These are phyloP conservation scores for Centrocercus urophasianus DNA, from an alignment of 2,113 vertebrate species.

Conservation along the genomic window DNA sequence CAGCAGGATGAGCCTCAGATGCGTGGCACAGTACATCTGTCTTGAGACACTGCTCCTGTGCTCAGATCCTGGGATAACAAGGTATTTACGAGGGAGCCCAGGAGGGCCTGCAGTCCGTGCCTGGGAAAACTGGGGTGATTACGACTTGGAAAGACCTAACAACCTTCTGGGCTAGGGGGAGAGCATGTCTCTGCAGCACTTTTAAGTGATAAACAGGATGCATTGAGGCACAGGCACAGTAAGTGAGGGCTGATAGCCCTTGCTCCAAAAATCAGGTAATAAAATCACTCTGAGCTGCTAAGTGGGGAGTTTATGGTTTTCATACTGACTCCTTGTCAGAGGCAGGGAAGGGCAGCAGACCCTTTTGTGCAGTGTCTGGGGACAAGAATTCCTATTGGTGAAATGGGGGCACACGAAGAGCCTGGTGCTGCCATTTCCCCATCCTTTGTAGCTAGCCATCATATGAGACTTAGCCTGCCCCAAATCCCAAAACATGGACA, in stretches of 20 bases:
- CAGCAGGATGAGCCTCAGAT: not conserved
- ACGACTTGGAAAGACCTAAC: not conserved
- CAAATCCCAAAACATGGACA: not conserved
- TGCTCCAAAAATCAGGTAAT: not conserved
- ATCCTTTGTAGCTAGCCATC: not conserved
- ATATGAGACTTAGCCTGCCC: not conserved
- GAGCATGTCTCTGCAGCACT: not conserved
- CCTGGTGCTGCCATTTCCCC: not conserved
- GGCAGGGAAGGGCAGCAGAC: not conserved
- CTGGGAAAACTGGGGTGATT: not conserved
- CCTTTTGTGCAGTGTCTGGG: not conserved
- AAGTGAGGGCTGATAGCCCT: not conserved
- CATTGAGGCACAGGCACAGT: not conserved
- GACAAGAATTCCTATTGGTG: accelerated
- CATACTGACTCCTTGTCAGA: not conserved
- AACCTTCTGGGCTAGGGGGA: not conserved
- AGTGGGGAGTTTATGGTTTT: not conserved
- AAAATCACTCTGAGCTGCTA: not conserved
- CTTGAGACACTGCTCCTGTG: not conserved
- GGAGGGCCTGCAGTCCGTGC: not conserved
- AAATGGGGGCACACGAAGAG: not conserved
- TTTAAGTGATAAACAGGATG: not conserved
- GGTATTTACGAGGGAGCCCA: not conserved
- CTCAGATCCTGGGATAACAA: not conserved
- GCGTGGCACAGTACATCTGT: not conserved